Conservation (phyloP, 37 sponge, comb jelly and placozoan species). For the Tethya wilhelma region DNA sequence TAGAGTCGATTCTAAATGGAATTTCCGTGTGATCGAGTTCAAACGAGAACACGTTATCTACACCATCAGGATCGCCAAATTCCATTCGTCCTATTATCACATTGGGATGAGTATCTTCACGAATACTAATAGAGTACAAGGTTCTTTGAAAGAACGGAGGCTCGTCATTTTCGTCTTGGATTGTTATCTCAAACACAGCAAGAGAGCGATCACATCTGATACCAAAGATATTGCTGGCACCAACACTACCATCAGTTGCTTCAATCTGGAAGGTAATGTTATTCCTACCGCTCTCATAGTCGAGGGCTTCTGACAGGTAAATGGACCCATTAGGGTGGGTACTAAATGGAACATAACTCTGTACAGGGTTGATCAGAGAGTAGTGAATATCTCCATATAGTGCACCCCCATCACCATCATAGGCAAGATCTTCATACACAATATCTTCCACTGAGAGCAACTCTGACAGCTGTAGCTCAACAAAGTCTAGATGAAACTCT, state of each 20-base stretch:
- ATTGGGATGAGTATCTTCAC: slow-evolving; percentile 32
- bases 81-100: slow-evolving; percentile 22
- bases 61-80: slow-evolving; percentile 44
- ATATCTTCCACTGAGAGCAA: not conserved
- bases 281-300: slow-evolving; percentile 43
- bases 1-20: slow-evolving; percentile 26
- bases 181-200: not conserved
- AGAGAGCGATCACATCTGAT: slow-evolving; percentile 2
- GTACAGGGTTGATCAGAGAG: not conserved
- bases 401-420: slow-evolving; percentile 37
- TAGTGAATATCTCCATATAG: slow-evolving; percentile 32
- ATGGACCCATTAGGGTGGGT: slow-evolving; percentile 30
- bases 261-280: slow-evolving; percentile 36
- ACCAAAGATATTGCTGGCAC: slow-evolving; percentile 1
- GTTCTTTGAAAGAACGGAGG: slow-evolving; percentile 22
- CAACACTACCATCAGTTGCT: slow-evolving; percentile 42
- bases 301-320: slow-evolving; percentile 21
- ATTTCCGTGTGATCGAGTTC: not conserved
- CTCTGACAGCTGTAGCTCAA: slow-evolving; percentile 38
- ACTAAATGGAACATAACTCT: slow-evolving; percentile 10
- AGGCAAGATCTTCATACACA: slow-evolving; percentile 25
- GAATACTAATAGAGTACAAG: slow-evolving; percentile 13
- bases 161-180: slow-evolving; percentile 61
- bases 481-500: not conserved
- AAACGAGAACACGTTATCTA: slow-evolving; percentile 33